A percentile compares a stretch with the other conserved stretches of the same genome.
These are phyloP conservation scores for Trachelipus rathkii DNA, from an alignment of 1,140 invertebrate species.

Conservation along the genomic window DNA sequence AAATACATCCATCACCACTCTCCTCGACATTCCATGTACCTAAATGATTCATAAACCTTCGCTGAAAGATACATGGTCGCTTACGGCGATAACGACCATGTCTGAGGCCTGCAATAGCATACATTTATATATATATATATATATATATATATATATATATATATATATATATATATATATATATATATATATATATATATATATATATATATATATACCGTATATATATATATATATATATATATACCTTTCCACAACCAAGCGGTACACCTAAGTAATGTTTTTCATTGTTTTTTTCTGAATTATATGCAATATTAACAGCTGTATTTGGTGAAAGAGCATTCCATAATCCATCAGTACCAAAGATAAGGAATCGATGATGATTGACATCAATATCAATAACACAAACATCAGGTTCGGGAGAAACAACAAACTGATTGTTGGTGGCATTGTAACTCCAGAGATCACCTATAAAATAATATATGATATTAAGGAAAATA, in stretches of 20 bases:
- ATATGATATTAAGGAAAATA: too few relatives aligned
- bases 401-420: constrained; percentile 90
- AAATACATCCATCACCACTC: too few relatives aligned
- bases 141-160: background rate
- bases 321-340: constrained; percentile 79
- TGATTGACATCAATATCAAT: constrained; percentile 72
- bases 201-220: too few relatives aligned
- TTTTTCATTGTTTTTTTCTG: constrained; percentile 74
- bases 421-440: constrained; percentile 92
- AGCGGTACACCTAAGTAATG: constrained; percentile 47
- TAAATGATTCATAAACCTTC: too few relatives aligned
- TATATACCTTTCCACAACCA: constrained; percentile 44
- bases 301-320: constrained; percentile 75
- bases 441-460: constrained; percentile 92
- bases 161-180: background rate
- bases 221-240: too few relatives aligned
- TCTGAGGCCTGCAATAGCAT: too few relatives aligned
- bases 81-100: too few relatives aligned
- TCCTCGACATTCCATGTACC: too few relatives aligned
- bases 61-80: too few relatives aligned
- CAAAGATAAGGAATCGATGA: constrained; percentile 85
- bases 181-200: constrained; percentile 1
- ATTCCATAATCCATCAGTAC: constrained; percentile 95
- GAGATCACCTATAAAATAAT: constrained; percentile 67
- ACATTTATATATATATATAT: background rate